Evolutionary conservation across 2,113 vertebrate genomes (phyloP).

Genomic region (Etheostoma spectabile): DNA sequence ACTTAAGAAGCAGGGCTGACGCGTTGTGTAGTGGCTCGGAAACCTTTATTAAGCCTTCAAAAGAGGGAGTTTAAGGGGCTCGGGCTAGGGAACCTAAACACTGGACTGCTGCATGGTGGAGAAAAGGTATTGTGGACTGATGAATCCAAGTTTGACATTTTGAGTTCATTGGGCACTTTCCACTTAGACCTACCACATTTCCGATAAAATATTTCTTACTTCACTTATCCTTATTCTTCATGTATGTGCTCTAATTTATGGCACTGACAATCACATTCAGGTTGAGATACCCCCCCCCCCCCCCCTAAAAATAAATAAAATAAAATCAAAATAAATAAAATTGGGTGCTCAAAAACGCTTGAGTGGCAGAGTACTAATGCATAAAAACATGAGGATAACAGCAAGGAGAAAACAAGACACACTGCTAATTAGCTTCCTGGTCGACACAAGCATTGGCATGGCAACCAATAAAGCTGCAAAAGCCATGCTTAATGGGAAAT

Average conservation of each 20-base stretch:
- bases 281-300: not conserved
- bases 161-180: slow-evolving; percentile 22
- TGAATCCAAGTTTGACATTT: slow-evolving; percentile 36
- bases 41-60: slow-evolving; percentile 59
- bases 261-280: not conserved
- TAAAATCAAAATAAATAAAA: not conserved
- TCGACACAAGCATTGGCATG: slow-evolving; percentile 54
- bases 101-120: slow-evolving; percentile 16
- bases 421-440: slow-evolving; percentile 62
- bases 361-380: slow-evolving; percentile 40
- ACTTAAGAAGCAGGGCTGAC: slow-evolving; percentile 45
- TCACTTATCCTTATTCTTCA: slow-evolving; percentile 4
- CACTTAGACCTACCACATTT: slow-evolving; percentile 2
- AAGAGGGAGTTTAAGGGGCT: slow-evolving; percentile 59
- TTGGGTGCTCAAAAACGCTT: slow-evolving; percentile 17
- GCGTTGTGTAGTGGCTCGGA: slow-evolving; percentile 43
- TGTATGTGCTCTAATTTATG: not conserved
- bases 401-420: slow-evolving; percentile 47
- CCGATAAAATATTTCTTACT: not conserved
- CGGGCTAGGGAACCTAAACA: slow-evolving; percentile 16
- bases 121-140: slow-evolving; percentile 16
- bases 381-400: slow-evolving; percentile 48
- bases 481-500: slow-evolving; percentile 44
- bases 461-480: slow-evolving; percentile 64
- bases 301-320: not conserved